Evolutionary conservation across 23 tunicate genomes (phyloP).

Genomic region (Trididemnum miniatum): DNA sequence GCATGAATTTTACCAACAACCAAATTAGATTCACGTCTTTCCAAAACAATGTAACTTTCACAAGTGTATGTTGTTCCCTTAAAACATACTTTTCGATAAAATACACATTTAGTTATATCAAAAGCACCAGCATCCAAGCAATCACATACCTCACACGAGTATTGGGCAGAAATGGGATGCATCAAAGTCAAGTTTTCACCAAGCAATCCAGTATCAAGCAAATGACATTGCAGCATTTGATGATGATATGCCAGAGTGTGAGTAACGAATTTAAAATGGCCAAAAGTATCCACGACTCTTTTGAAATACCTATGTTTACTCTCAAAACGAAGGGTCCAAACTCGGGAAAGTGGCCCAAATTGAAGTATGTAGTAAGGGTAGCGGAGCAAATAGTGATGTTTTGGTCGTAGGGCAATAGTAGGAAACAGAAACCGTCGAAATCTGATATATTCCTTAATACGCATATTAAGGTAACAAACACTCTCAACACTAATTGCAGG

Average conservation of each 20-base stretch:
- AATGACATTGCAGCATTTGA: constrained; percentile 14
- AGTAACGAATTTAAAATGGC: neutral
- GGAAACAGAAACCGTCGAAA: neutral
- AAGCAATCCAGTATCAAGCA: constrained; percentile 3
- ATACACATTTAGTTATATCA: too few relatives aligned
- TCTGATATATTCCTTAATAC: constrained; percentile 5
- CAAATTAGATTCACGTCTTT: neutral
- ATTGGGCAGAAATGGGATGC: neutral
- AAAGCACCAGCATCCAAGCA: neutral
- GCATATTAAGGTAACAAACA: neutral
- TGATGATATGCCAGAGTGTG: constrained; percentile 4
- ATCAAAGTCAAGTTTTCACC: neutral
- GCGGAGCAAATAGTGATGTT: constrained; percentile 11
- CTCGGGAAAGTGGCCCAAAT: constrained; percentile 12
- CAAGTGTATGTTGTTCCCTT: neutral
- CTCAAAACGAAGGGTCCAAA: constrained; percentile 31
- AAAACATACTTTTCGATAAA: too few relatives aligned
- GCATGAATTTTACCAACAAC: neutral
- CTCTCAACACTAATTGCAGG: neutral
- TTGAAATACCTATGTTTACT: constrained; percentile 25
- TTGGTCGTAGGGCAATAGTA: constrained; percentile 17
- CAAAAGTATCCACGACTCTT: neutral
- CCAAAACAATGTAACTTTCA: constrained; percentile 7
- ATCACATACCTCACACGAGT: neutral
- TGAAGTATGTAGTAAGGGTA: neutral